phyloP scores from a whole-genome alignment of 2,888 invertebrate genomes.

The Pyralis farinalis region DNA sequence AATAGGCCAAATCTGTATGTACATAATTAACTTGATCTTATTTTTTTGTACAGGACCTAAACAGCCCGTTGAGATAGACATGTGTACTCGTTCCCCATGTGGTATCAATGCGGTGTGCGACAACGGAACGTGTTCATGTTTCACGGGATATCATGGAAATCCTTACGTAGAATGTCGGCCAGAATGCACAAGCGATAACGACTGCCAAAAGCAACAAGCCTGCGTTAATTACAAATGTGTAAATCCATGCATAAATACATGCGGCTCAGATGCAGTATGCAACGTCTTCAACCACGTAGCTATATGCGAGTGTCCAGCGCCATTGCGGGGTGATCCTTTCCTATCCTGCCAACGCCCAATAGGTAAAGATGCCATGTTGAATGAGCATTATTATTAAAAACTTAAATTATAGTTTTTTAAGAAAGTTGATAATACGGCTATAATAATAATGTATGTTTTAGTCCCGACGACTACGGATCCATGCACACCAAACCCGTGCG shows the following conservation, averaged over 20 bases:
- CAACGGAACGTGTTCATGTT: constrained; percentile 83
- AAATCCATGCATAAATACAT: constrained; percentile 87
- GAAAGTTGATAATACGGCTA: no score
- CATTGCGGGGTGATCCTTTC: constrained; percentile 90
- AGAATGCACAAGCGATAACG: constrained; percentile 88
- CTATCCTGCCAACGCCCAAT: constrained; percentile 82
- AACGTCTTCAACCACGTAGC: constrained; percentile 89
- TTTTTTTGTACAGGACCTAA: constrained; percentile 49
- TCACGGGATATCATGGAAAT: constrained; percentile 83
- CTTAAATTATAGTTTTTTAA: no score
- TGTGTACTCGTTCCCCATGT: constrained; percentile 83
- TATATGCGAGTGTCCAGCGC: constrained; percentile 86
- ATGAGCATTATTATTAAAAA: no score
- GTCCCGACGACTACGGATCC: constrained; percentile 65
- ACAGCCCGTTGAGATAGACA: constrained; percentile 59
- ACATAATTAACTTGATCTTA: no score
- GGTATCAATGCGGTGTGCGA: constrained; percentile 83
- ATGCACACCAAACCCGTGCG: constrained; percentile 87
- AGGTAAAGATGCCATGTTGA: no score
- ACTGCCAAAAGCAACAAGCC: constrained; percentile 85
- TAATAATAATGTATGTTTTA: constrained; percentile 20
- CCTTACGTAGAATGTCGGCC: constrained; percentile 87
- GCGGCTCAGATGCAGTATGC: constrained; percentile 86
- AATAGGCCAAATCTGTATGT: no score
- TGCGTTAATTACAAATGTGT: constrained; percentile 88